Evolutionary conservation across 2,888 invertebrate species (phyloP).

Genomic region (Eupeodes latifasciatus): DNA sequence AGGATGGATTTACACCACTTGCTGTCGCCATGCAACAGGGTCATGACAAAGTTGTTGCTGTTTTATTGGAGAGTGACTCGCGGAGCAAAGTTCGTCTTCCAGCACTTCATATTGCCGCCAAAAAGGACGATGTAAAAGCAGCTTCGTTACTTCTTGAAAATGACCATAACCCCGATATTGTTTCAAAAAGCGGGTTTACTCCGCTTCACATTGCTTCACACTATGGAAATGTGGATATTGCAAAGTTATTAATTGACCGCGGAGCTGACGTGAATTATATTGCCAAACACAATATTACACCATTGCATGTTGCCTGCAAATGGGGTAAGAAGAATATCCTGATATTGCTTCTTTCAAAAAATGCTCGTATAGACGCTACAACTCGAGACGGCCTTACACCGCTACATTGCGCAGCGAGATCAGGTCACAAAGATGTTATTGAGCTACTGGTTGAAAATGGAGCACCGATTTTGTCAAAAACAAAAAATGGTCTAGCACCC

Average conservation of each 20-base stretch:
- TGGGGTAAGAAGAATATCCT: slow-evolving; percentile 99
- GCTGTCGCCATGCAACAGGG: slow-evolving; percentile 99
- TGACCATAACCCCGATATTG: slow-evolving; percentile 98
- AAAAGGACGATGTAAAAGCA: slow-evolving; percentile 99
- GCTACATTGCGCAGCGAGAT: slow-evolving; percentile 97
- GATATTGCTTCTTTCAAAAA: slow-evolving; percentile 93
- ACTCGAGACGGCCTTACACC: slow-evolving; percentile 98
- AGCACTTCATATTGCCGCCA: slow-evolving; percentile 98
- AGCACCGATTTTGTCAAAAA: slow-evolving; percentile 97
- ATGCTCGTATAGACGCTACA: slow-evolving; percentile 95
- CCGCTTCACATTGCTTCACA: slow-evolving; percentile 99
- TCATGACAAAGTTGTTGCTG: slow-evolving; percentile 98
- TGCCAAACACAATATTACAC: slow-evolving; percentile 99
- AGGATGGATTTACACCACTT: slow-evolving; percentile 99
- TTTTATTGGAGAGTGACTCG: slow-evolving; percentile 97
- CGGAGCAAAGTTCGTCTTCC: slow-evolving; percentile 97
- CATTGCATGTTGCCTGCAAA: slow-evolving; percentile 98
- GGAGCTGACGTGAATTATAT: slow-evolving; percentile 98
- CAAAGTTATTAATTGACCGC: slow-evolving; percentile 92
- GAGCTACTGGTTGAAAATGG: slow-evolving; percentile 94
- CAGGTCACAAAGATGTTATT: slow-evolving; percentile 97
- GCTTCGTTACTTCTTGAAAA: slow-evolving; percentile 96
- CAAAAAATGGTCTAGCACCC: slow-evolving; percentile 98
- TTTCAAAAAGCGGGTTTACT: slow-evolving; percentile 98
- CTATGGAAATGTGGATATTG: slow-evolving; percentile 98